Base-by-base conservation (phyloP, 2,888 invertebrate genomes). In the Rhopalosiphum nymphaeae region DNA sequence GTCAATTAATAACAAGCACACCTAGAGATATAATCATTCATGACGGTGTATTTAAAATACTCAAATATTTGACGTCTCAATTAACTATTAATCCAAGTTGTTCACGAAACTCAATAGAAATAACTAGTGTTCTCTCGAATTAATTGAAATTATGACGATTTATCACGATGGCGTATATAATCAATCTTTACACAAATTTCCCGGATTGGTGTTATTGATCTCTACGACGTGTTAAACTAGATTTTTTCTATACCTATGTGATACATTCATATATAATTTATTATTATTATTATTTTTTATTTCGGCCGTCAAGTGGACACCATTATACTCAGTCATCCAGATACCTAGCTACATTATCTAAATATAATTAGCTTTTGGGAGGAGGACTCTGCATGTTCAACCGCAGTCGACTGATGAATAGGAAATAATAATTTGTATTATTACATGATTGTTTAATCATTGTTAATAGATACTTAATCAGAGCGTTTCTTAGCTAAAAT, bases 401-500 rank as follows among this genome's bases (percentile, higher is more conserved):
- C 78, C 5, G 29, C 29, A 16, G 42, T 87, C 61, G 26, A 42
- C 44, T 25, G 86, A 87, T 53, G 86, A 36, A 87, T 53, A 86
- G 49, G 91, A 91, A 94, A 94, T 87, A 87, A 87, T 86, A 44
- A 42, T 85, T 61, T 29, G 36, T 78, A 78, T 61, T n/a, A 36
- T 86, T 78, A 78, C 78, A 13, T n/a, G 16, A 93, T 89, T 88
- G 46, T 93, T 89, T 49, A 53, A 53, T 85, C 29, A 46, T 86
- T 93, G 57, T 86, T 57, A 42, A 86, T 57, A 13, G 16, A 67
- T 44, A 90, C 44, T 94, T 61, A 94, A 94, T 94, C 91, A 91
- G 94, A 94, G 94, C 94, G 86, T 94, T 94, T 94, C 94, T n/a
- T 49, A 53, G 21, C 53, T 53, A 94, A 91, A 61, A 87, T 94